Evolutionary conservation across 2,113 vertebrate genomes (phyloP).

Genomic region (Campylorhamphus procurvoides): DNA sequence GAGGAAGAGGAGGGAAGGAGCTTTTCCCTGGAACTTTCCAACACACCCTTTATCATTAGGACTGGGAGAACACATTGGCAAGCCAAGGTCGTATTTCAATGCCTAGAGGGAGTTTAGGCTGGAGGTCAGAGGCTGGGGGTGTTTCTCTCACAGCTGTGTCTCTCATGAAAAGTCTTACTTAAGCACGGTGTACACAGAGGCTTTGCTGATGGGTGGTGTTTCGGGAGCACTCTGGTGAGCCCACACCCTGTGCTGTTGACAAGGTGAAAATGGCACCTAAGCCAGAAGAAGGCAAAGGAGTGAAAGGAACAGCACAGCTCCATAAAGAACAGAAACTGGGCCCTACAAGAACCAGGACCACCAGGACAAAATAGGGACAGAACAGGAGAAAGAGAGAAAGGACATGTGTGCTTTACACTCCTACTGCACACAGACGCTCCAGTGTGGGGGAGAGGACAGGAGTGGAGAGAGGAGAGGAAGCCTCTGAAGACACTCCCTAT

Average conservation of each 20-base stretch:
- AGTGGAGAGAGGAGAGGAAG: background rate
- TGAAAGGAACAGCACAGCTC: background rate
- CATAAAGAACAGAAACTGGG: background rate
- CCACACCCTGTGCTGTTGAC: background rate
- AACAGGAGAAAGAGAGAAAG: background rate
- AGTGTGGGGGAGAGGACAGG: background rate
- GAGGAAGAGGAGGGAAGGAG: background rate
- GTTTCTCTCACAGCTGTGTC: background rate
- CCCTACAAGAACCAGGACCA: accelerated
- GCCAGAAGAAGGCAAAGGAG: background rate
- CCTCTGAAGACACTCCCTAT: background rate
- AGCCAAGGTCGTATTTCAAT: background rate
- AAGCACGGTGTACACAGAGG: background rate
- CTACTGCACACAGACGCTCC: background rate
- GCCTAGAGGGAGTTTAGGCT: background rate
- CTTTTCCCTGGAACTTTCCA: background rate
- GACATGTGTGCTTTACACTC: background rate
- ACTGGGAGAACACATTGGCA: background rate
- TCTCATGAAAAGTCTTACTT: background rate
- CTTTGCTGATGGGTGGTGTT: background rate
- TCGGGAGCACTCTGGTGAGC: background rate
- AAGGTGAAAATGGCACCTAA: background rate
- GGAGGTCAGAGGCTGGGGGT: background rate
- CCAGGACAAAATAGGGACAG: background rate
- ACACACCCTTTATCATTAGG: background rate